Percentiles rank a stretch among this genome's conserved stretches.
Conservation (phyloP, 2,888 invertebrate species). For the Vanessa cardui region DNA sequence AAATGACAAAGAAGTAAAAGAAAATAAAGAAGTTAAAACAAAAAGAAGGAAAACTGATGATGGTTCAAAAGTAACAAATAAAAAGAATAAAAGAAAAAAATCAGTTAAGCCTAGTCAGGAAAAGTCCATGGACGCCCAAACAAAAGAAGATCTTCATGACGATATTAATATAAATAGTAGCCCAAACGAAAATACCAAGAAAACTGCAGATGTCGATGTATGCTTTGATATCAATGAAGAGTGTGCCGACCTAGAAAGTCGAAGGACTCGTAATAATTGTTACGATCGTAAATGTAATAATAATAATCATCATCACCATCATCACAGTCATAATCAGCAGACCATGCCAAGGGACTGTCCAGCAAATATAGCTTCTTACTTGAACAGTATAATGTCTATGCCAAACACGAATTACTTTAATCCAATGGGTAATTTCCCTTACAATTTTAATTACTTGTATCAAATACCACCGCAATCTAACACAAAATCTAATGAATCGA, state of each 20-base stretch:
- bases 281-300: background rate
- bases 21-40: background rate
- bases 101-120: conserved; percentile 16
- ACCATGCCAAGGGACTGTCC: conserved; percentile 27
- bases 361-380: conserved; percentile 30
- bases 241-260: conserved; percentile 33
- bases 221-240: conserved; percentile 37
- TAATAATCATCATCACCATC: background rate
- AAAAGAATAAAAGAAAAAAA: conserved; percentile 2
- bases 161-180: conserved; percentile 15
- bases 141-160: background rate
- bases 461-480: conserved; percentile 35
- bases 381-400: conserved; percentile 32
- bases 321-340: conserved; percentile 19
- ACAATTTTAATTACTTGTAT: conserved; percentile 43
- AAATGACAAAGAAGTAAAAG: background rate
- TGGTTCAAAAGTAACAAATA: background rate
- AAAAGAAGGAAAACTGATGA: background rate
- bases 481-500: conserved; percentile 17
- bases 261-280: conserved; percentile 29
- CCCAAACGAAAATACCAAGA: background rate
- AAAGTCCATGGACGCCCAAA: background rate
- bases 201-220: conserved; percentile 13
- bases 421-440: conserved; percentile 37
- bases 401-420: conserved; percentile 29